Conservation (phyloP, 2,888 invertebrate species). For the Agrenia bidenticulata region DNA sequence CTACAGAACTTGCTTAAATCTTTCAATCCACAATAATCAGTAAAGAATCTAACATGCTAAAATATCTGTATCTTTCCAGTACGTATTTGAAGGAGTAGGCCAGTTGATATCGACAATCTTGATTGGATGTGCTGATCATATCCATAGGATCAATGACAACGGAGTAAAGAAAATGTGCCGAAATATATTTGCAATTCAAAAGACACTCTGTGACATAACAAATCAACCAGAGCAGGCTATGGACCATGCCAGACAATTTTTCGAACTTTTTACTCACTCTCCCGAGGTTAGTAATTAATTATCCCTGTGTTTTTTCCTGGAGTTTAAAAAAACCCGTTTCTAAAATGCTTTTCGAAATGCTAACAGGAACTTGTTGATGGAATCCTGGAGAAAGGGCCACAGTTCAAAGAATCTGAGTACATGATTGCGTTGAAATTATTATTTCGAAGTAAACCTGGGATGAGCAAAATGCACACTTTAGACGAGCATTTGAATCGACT, state of each 20-base stretch:
- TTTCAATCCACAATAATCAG: neutral
- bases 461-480: constrained; percentile 54
- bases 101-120: constrained; percentile 76
- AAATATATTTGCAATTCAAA: constrained; percentile 80
- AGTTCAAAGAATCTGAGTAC: constrained; percentile 85
- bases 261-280: constrained; percentile 77
- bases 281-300: constrained; percentile 67
- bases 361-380: constrained; percentile 77
- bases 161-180: constrained; percentile 82
- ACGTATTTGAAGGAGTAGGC: constrained; percentile 87
- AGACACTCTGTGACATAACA: constrained; percentile 80
- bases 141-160: constrained; percentile 76
- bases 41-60: neutral
- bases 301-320: neutral
- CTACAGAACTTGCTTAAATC: constrained; percentile 48
- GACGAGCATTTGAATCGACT: constrained; percentile 72
- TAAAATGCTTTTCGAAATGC: too few species aligned
- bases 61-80: constrained; percentile 61
- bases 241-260: constrained; percentile 85
- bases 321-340: neutral
- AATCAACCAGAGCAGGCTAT: constrained; percentile 77
- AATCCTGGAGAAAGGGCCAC: constrained; percentile 82
- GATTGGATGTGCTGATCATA: constrained; percentile 76
- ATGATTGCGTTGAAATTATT: constrained; percentile 78
- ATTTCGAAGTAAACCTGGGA: constrained; percentile 63